Evolutionary conservation across 2,113 vertebrate genomes (phyloP).

Genomic region (Salminus brasiliensis): DNA sequence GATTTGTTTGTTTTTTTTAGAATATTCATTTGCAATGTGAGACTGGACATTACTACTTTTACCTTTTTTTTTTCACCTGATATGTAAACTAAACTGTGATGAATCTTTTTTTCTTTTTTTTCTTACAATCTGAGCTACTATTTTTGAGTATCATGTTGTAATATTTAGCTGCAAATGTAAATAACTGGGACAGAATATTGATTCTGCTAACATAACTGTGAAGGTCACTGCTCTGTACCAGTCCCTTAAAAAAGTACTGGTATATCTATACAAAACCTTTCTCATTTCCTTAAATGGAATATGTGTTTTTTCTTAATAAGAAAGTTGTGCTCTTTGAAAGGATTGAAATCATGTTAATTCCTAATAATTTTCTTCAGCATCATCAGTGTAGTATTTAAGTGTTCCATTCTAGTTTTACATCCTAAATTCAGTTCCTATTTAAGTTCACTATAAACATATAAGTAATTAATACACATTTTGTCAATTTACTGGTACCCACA

Average conservation of each 20-base stretch:
- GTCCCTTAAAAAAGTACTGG: constrained; percentile 20
- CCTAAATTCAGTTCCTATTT: too few relatives aligned
- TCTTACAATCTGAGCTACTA: neutral
- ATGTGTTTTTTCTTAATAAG: constrained; percentile 58
- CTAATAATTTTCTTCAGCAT: neutral
- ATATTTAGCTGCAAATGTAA: constrained; percentile 9
- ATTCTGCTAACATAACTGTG: constrained; percentile 39
- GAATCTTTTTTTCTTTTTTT: constrained; percentile 26
- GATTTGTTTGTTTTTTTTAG: neutral
- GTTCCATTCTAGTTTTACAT: constrained; percentile 20
- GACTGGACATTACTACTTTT: constrained; percentile 21
- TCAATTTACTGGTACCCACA: neutral
- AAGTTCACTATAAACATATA: neutral
- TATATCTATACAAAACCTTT: constrained; percentile 34
- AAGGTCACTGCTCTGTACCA: constrained; percentile 40
- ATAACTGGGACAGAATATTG: neutral
- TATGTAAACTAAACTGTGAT: constrained; percentile 37
- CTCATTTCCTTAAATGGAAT: constrained; percentile 45
- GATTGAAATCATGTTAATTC: constrained; percentile 11
- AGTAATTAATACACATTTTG: constrained; percentile 10
- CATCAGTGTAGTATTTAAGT: constrained; percentile 7
- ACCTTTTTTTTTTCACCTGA: constrained; percentile 14
- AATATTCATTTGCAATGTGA: neutral
- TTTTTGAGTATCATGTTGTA: constrained; percentile 10
- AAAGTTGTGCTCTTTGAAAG: constrained; percentile 45